phyloP scores from a whole-genome alignment of 2,113 vertebrate species.

The Erinaceus europaeus region DNA sequence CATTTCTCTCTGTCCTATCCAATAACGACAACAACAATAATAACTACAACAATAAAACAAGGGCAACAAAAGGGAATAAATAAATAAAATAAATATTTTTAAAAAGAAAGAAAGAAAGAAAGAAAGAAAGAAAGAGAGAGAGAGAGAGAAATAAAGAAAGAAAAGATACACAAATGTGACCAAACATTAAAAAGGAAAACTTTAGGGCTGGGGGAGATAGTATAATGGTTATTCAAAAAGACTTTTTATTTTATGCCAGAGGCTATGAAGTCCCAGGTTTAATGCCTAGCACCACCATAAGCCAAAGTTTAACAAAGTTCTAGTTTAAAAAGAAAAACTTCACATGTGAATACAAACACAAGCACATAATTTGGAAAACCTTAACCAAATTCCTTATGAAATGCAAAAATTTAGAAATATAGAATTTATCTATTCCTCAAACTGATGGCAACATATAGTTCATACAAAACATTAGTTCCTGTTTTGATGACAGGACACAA shows the following conservation, averaged over 20 bases:
- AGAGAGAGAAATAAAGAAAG: neutral
- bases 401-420: neutral
- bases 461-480: neutral
- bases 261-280: too few species aligned
- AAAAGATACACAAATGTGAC: neutral
- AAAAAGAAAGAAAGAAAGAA: neutral
- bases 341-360: neutral
- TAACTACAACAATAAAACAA: too few species aligned
- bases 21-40: too few species aligned
- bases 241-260: too few species aligned
- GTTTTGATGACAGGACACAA: neutral
- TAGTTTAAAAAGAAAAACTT: too few species aligned
- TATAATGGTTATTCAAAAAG: too few species aligned
- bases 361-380: neutral
- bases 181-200: conserved; percentile 13
- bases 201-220: too few species aligned
- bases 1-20: too few species aligned
- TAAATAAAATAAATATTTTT: too few species aligned
- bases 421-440: conserved; percentile 25
- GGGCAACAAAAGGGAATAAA: too few species aligned
- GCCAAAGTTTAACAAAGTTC: too few species aligned
- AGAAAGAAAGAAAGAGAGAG: neutral
- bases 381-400: neutral
- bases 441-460: neutral
- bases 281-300: too few species aligned